Evolutionary conservation across 2,888 invertebrate species (phyloP), one percentile per base, ranked within the genome.

Genomic region (Eupithecia abbreviata): DNA sequence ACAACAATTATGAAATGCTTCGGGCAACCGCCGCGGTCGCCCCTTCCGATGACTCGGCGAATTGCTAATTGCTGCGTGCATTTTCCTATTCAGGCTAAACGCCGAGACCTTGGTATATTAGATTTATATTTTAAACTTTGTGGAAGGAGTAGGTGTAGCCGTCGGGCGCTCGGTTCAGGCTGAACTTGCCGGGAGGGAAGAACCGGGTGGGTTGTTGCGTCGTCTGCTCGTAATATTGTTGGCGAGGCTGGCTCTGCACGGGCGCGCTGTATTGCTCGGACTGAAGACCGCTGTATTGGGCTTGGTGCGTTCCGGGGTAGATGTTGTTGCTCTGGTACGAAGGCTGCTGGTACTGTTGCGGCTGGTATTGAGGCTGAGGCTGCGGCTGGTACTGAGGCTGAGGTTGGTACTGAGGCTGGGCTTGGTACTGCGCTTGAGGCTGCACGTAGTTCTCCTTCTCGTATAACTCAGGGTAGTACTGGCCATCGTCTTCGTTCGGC

Each of bases 121-220:
- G 83, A 86, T 90, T 93, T 95, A 95, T 62, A 62, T 30, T 62
- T 62, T 62, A 62, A 86, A 93, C 94, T 93, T 95, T 97, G 94
- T 97, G 97, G 95, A 98, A 98, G 83, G 97, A 97, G 93, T 98
- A 98, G 86, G 97, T 97, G 95, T 97, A 98, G 87, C 98, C 98
- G 88, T 98, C 98, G 65, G 98, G 98, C 78, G 97, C 98, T 88
- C 98, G 96, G 95, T 98, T 98, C 84, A 98, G 95, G 84, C 97
- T 97, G 86, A 98, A 96, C 92, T 98, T 98, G 83, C 98, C 98
- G 49, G 98, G 98, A 73, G 98, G 98, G 90, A 97, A 97, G 95
- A 97, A 98, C 85, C 97, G 96, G 86, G 96, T 96, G 41, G 98
- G 97, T 47, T 96, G 94, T 80, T 96, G 97, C 74, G 98, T 98